A percentile compares a stretch with the other conserved stretches of the same genome.
Evolutionary conservation across 2,888 invertebrate species (phyloP).

Genomic region (Drosophila nr. fundita): DNA sequence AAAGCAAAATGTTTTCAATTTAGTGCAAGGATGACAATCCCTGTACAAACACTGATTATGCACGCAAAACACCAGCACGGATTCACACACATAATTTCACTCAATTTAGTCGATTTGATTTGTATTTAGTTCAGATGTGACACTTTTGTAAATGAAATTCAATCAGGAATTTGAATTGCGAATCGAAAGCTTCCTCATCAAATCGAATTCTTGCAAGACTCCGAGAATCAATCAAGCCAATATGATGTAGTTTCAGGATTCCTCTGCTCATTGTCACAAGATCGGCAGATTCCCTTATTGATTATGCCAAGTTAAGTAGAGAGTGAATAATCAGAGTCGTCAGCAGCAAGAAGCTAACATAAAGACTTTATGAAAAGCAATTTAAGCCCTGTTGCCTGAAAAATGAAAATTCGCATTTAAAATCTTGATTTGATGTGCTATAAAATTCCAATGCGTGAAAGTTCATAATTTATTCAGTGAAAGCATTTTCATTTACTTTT

Average conservation of each 20-base stretch:
- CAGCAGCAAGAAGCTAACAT: not conserved
- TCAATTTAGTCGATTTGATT: not conserved
- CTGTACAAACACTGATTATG: not conserved
- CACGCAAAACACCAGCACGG: not conserved
- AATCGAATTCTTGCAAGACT: not conserved
- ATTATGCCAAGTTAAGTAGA: not conserved
- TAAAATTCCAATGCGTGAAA: not conserved
- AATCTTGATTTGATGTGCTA: not conserved
- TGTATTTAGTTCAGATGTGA: not conserved
- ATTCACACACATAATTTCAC: not conserved
- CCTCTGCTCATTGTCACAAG: not conserved
- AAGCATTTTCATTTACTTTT: not conserved
- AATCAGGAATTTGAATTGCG: not conserved
- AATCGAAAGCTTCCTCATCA: not conserved
- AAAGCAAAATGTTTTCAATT: not conserved
- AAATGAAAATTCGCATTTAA: not conserved
- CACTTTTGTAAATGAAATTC: not conserved
- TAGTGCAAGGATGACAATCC: not conserved
- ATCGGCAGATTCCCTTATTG: not conserved
- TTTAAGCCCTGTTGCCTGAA: not conserved
- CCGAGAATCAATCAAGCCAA: not conserved
- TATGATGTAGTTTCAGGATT: not conserved
- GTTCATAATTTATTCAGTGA: not conserved
- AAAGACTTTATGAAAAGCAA: not conserved
- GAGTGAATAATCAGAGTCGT: not conserved